phyloP scores from a whole-genome alignment of 2,113 vertebrate species.

The Peucedramus taeniatus region DNA sequence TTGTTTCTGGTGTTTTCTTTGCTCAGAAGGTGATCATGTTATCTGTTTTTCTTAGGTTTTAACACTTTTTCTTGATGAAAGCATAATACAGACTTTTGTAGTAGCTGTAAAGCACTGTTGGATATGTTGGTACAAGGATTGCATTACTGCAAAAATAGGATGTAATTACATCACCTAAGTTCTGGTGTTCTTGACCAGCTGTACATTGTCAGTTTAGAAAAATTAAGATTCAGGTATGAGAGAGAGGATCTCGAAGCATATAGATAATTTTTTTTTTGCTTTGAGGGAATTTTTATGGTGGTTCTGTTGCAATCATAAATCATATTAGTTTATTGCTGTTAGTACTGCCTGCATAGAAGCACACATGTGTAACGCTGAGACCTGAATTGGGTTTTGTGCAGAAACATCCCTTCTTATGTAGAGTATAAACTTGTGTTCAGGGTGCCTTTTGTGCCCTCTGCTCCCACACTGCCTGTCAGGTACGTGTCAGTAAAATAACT shows the following conservation, averaged over 20 bases:
- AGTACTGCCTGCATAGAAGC: not conserved
- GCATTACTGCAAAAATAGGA: not conserved
- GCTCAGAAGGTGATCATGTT: not conserved
- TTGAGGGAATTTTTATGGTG: not conserved
- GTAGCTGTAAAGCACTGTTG: not conserved
- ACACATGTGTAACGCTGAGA: not conserved
- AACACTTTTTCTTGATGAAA: not conserved
- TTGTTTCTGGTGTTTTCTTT: not conserved
- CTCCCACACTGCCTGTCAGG: not conserved
- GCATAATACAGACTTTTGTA: not conserved
- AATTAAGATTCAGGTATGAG: not conserved
- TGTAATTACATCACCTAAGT: not conserved
- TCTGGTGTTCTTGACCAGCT: not conserved
- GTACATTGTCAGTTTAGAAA: not conserved
- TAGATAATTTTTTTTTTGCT: fast-evolving
- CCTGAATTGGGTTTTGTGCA: not conserved
- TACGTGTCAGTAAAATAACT: not conserved
- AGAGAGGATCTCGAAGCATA: not conserved
- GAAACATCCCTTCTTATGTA: not conserved
- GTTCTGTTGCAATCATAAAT: not conserved
- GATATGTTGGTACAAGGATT: not conserved
- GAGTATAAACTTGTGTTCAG: not conserved
- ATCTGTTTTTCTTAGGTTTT: not conserved
- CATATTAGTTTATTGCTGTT: not conserved
- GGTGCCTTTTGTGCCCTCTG: not conserved